Evolutionary conservation across 2,113 vertebrate genomes (phyloP).

Genomic region (Onychostruthus taczanowskii): DNA sequence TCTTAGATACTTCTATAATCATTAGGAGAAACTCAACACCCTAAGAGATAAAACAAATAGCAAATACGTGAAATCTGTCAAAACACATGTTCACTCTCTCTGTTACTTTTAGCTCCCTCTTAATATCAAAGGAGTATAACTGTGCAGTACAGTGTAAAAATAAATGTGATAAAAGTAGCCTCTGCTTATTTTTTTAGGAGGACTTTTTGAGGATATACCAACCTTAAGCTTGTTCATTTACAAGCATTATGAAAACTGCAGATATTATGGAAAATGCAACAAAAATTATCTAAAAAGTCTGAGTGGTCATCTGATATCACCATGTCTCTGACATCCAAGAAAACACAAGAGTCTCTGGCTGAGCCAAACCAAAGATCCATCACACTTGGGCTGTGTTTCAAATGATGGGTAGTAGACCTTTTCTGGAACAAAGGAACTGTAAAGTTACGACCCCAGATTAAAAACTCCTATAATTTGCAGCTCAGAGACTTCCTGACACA

Average conservation of each 20-base stretch:
- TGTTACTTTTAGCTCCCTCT: background rate
- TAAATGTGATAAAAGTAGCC: background rate
- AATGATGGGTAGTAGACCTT: background rate
- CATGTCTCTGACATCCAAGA: background rate
- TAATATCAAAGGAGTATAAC: background rate
- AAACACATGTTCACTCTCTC: background rate
- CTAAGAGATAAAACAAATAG: background rate
- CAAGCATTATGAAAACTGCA: background rate
- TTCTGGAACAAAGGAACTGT: background rate
- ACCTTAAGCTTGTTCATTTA: background rate
- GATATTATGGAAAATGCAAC: background rate
- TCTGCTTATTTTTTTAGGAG: too few relatives aligned
- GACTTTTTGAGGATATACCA: background rate
- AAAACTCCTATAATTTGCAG: background rate
- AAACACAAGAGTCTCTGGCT: background rate
- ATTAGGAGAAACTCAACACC: background rate
- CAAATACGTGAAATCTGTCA: background rate
- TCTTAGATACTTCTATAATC: background rate
- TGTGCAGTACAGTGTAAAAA: background rate
- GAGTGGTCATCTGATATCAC: background rate
- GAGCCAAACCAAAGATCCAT: background rate
- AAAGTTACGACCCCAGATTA: background rate
- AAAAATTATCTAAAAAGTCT: background rate
- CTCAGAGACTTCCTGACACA: background rate
- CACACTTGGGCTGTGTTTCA: background rate